phyloP scores from a whole-genome alignment of 2,113 vertebrate genomes.

The Saguinus imperator region DNA sequence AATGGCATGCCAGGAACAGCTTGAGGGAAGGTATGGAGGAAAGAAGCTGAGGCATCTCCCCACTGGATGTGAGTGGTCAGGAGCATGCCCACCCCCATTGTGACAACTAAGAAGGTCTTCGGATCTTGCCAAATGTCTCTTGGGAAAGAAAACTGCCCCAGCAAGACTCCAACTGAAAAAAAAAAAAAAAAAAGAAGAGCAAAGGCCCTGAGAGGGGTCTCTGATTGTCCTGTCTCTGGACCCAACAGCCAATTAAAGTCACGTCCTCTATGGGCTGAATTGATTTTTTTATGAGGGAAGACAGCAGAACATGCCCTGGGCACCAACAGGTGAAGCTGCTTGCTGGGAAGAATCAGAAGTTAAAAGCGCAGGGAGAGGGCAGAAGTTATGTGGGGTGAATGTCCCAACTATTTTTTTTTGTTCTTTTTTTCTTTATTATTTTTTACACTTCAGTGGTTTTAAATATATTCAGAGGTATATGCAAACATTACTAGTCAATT shows the following conservation, averaged over 20 bases:
- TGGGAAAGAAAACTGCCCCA: background rate
- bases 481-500: background rate
- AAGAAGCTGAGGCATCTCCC: background rate
- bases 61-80: background rate
- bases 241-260: background rate
- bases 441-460: background rate
- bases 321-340: background rate
- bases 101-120: background rate
- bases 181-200: no score
- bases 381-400: background rate
- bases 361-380: background rate
- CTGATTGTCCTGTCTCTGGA: background rate
- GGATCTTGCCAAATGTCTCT: background rate
- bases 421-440: background rate
- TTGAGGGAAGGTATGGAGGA: no score
- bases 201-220: background rate
- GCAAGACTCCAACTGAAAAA: no score
- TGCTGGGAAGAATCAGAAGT: background rate
- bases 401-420: no score
- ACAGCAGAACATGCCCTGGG: background rate
- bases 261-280: background rate
- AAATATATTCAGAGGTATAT: background rate
- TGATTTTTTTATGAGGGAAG: background rate
- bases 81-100: background rate
- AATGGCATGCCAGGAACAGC: background rate